Conservation (phyloP, 2,113 vertebrate species). For the Lampris megalopsis region DNA sequence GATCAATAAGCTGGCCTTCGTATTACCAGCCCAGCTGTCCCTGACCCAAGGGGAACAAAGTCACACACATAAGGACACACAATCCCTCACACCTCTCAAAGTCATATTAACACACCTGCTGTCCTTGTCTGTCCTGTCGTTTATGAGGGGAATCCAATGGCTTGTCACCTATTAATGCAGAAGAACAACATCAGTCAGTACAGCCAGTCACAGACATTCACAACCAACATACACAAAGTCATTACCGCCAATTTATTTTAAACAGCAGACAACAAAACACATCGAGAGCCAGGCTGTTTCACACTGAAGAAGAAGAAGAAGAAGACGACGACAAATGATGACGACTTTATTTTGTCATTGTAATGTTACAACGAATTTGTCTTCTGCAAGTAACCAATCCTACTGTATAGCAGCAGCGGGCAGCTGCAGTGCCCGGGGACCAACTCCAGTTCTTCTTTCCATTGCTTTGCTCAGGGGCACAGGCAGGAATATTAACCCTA, state of each 20-base stretch:
- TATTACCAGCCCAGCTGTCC: slow-evolving; percentile 1
- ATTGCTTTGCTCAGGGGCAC: too few species aligned
- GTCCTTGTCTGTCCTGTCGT: slow-evolving; percentile 97
- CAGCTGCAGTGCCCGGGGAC: too few species aligned
- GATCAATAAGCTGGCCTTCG: neutral
- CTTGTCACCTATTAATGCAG: slow-evolving; percentile 89
- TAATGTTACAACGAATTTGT: too few species aligned
- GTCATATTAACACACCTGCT: slow-evolving; percentile 87
- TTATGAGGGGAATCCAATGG: slow-evolving; percentile 99
- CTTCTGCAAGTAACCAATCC: too few species aligned
- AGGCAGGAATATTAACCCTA: too few species aligned
- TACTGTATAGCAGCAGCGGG: too few species aligned
- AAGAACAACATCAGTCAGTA: slow-evolving; percentile 31
- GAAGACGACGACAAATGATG: too few species aligned
- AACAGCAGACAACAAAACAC: too few species aligned
- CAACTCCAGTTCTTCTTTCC: too few species aligned
- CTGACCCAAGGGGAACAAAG: neutral
- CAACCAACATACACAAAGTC: neutral
- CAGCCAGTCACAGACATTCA: neutral
- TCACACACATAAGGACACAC: slow-evolving; percentile 4
- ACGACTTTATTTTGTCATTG: too few species aligned
- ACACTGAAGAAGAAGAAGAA: neutral
- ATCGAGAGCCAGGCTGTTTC: neutral
- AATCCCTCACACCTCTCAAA: neutral
- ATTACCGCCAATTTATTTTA: too few species aligned